These are phyloP conservation scores for Saturnia japonica DNA, from an alignment of 2,888 invertebrate genomes.

Conservation along the genomic window DNA sequence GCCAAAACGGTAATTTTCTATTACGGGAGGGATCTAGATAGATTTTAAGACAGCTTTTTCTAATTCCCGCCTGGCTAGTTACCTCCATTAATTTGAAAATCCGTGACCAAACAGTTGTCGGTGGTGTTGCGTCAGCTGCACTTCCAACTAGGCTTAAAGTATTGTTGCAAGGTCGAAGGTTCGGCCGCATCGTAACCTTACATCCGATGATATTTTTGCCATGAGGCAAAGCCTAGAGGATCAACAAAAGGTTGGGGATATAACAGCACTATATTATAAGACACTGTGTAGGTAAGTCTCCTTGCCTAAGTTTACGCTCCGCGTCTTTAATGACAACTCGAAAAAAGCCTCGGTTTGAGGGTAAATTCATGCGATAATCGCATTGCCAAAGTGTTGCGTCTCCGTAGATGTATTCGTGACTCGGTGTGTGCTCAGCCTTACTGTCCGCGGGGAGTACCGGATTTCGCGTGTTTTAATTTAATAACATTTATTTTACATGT, in stretches of 20 bases:
- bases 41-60: no score
- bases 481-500: neutral
- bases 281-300: neutral
- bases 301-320: neutral
- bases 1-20: no score
- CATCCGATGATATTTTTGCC: no score
- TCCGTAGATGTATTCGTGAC: slow-evolving; percentile 33
- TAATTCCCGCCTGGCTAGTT: no score
- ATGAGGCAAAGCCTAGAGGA: no score
- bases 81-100: no score
- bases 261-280: neutral
- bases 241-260: neutral
- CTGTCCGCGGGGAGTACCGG: slow-evolving; percentile 29
- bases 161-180: no score
- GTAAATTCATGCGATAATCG: slow-evolving; percentile 50
- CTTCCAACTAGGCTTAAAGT: no score
- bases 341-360: slow-evolving; percentile 38
- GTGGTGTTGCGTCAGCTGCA: no score
- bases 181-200: no score
- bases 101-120: no score
- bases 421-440: slow-evolving; percentile 48
- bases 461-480: neutral
- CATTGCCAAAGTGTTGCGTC: slow-evolving; percentile 36
- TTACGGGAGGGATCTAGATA: no score
- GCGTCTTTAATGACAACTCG: slow-evolving; percentile 32